Conservation (phyloP, 92 coral and sea anemone species). For the Pocillopora grandis region DNA sequence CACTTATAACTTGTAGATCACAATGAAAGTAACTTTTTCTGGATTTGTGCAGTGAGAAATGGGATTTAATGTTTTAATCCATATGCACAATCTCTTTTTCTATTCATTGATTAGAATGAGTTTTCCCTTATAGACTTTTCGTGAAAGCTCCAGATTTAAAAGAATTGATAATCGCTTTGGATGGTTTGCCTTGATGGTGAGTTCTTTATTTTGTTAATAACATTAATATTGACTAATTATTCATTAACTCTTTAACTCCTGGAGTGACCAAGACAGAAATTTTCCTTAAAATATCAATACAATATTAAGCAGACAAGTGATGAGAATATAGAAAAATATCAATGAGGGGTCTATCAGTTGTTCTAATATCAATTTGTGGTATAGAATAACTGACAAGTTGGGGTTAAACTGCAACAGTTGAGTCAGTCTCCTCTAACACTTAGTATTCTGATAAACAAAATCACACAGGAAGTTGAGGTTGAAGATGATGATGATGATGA, state of each 20-base stretch:
- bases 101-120: not conserved
- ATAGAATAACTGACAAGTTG: too few species aligned
- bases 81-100: not conserved
- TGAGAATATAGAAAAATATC: too few species aligned
- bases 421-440: not conserved
- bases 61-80: too few species aligned
- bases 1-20: not conserved
- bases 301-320: too few species aligned
- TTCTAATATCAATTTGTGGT: too few species aligned
- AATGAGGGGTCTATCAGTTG: too few species aligned
- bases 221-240: too few species aligned
- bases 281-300: too few species aligned
- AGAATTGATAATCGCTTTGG: constrained; percentile 85
- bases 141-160: constrained; percentile 68
- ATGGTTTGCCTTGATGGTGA: constrained; percentile 92
- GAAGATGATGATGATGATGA: constrained; percentile 62
- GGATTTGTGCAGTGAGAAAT: not conserved
- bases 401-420: not conserved
- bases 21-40: not conserved
- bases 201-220: constrained; percentile 1
- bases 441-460: not conserved
- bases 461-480: constrained; percentile 36
- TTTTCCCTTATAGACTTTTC: constrained; percentile 27
- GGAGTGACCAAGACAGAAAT: too few species aligned
- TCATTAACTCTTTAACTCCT: too few species aligned